phyloP scores from a whole-genome alignment of 2,113 vertebrate species.

The Rutilus rutilus region DNA sequence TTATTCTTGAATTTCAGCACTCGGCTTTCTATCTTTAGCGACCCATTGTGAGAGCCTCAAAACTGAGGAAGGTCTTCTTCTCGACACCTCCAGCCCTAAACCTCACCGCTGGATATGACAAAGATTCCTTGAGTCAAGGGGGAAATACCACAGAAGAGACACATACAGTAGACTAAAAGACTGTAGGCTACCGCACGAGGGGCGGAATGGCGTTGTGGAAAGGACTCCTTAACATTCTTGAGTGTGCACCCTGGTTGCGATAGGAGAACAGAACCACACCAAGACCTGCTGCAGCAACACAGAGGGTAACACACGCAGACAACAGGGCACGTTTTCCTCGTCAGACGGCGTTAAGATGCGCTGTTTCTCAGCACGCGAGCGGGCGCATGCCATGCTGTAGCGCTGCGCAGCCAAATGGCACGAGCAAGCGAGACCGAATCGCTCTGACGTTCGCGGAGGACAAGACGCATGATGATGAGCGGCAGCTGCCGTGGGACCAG shows the following conservation, averaged over 20 bases:
- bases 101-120: constrained; percentile 42
- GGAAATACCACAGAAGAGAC: constrained; percentile 28
- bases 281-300: constrained; percentile 8
- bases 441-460: constrained; percentile 41
- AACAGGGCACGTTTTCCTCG: neutral
- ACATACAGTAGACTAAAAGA: constrained; percentile 1
- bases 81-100: neutral
- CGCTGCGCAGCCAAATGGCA: constrained; percentile 46
- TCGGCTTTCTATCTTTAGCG: neutral
- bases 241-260: constrained; percentile 1
- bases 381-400: constrained; percentile 36
- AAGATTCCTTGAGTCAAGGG: constrained; percentile 32
- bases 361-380: constrained; percentile 11
- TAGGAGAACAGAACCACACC: constrained; percentile 24
- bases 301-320: neutral
- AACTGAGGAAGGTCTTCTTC: constrained; percentile 12
- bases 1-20: neutral
- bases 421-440: constrained; percentile 3
- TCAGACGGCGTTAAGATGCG: constrained; percentile 33
- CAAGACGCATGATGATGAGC: constrained; percentile 64
- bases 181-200: constrained; percentile 28
- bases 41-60: neutral
- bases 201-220: constrained; percentile 48
- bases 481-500: constrained; percentile 61
- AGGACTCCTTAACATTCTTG: constrained; percentile 34